Percentiles rank a stretch among this genome's conserved stretches.
Conservation (phyloP, 1,140 invertebrate species). For the Brachionus angularis region DNA sequence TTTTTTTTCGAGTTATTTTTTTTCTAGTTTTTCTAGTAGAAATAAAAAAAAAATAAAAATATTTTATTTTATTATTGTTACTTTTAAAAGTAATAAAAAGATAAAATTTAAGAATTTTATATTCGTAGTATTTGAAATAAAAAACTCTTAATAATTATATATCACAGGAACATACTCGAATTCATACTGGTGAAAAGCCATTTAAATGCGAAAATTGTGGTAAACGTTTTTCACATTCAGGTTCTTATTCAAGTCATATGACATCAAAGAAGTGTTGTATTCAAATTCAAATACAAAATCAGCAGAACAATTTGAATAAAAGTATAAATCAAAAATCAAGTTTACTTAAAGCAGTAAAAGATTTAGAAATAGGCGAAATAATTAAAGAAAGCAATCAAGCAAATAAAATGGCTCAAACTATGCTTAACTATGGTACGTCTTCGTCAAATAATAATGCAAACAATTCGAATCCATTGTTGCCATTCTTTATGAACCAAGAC, state of each 20-base stretch:
- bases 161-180: slow-evolving; percentile 44
- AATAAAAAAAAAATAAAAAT: too few species aligned
- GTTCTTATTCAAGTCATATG: slow-evolving; percentile 45
- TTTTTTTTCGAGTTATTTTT: too few species aligned
- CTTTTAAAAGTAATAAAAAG: too few species aligned
- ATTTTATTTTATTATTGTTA: too few species aligned
- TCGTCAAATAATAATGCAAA: too few species aligned
- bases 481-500: too few species aligned
- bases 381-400: background rate
- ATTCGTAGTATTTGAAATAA: slow-evolving; percentile 45
- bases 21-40: too few species aligned
- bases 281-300: background rate
- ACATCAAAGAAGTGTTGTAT: slow-evolving; percentile 39
- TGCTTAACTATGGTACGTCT: too few species aligned
- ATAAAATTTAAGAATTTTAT: too few species aligned
- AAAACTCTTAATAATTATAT: background rate
- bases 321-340: slow-evolving; percentile 47
- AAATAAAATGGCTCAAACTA: background rate
- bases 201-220: slow-evolving; percentile 55
- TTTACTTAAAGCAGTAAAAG: background rate
- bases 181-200: slow-evolving; percentile 52
- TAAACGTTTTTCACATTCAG: slow-evolving; percentile 54
- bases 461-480: too few species aligned
- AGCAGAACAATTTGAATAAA: too few species aligned
- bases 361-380: slow-evolving; percentile 39